Percentiles rank a stretch among this genome's conserved stretches.
Conservation (phyloP, 1,140 invertebrate genomes). For the Callitettix versicolor region DNA sequence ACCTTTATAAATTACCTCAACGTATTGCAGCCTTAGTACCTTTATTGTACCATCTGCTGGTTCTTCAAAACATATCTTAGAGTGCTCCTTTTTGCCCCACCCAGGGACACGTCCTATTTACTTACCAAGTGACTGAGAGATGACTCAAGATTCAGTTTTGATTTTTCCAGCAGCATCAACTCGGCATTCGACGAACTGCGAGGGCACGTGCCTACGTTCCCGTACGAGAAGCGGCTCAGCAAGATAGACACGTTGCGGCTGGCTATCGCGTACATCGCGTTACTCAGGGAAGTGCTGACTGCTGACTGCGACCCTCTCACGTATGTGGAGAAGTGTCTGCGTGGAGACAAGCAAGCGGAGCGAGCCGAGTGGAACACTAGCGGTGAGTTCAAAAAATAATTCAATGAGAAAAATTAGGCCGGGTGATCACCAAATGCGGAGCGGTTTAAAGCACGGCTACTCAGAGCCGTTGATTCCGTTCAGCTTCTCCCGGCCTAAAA, state of each 20-base stretch:
- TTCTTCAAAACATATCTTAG: too few species aligned
- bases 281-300: conserved; percentile 81
- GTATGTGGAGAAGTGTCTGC: conserved; percentile 84
- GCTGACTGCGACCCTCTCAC: conserved; percentile 84
- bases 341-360: conserved; percentile 70
- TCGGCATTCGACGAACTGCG: conserved; percentile 93
- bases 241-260: conserved; percentile 94
- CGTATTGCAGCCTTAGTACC: too few species aligned
- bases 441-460: too few species aligned
- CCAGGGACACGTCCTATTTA: too few species aligned
- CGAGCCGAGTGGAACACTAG: conserved; percentile 91
- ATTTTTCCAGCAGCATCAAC: conserved; percentile 86
- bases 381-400: conserved; percentile 46
- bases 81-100: too few species aligned
- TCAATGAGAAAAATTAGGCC: too few species aligned
- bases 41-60: too few species aligned
- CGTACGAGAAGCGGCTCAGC: conserved; percentile 92
- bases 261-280: conserved; percentile 92
- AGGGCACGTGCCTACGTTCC: conserved; percentile 94
- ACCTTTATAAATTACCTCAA: too few species aligned
- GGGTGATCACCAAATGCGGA: too few species aligned
- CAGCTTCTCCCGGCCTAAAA: too few species aligned
- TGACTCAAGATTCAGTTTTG: conserved; percentile 22
- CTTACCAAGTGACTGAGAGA: too few species aligned
- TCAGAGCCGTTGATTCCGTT: too few species aligned